These are phyloP conservation scores for Megathymus violae DNA, from an alignment of 1,140 invertebrate species.

Conservation along the genomic window DNA sequence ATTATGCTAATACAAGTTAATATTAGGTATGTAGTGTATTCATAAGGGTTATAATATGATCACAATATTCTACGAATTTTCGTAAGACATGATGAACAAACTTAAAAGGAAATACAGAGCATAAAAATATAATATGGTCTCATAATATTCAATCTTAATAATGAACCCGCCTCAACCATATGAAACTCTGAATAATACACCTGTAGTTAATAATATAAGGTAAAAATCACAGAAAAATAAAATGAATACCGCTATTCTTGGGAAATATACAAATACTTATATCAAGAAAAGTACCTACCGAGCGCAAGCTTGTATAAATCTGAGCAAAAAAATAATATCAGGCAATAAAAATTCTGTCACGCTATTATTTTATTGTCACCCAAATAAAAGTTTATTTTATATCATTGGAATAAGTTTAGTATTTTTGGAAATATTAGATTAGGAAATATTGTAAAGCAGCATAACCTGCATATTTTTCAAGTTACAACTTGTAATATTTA, in stretches of 20 bases:
- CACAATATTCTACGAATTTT: no score
- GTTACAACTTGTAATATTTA: no score
- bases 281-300: background rate
- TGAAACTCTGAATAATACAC: background rate
- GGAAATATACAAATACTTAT: slow-evolving; percentile 12
- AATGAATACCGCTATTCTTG: slow-evolving; percentile 7
- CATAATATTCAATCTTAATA: background rate
- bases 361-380: slow-evolving; percentile 13
- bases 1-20: no score
- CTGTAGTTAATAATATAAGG: slow-evolving; percentile 9
- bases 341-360: slow-evolving; percentile 12
- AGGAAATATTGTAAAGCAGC: no score
- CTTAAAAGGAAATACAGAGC: background rate
- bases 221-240: slow-evolving; percentile 1
- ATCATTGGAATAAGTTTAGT: background rate
- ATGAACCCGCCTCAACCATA: background rate
- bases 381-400: slow-evolving; percentile 20
- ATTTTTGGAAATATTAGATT: background rate
- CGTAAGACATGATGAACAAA: no score
- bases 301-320: slow-evolving; percentile 3
- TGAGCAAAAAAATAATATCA: slow-evolving; percentile 7
- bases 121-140: background rate
- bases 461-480: no score
- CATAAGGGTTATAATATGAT: no score
- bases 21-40: no score